A percentile compares a stretch with the other conserved stretches of the same genome.
These are phyloP conservation scores for Calliopum simillimum DNA, from an alignment of 2,888 invertebrate genomes.

Conservation along the genomic window DNA sequence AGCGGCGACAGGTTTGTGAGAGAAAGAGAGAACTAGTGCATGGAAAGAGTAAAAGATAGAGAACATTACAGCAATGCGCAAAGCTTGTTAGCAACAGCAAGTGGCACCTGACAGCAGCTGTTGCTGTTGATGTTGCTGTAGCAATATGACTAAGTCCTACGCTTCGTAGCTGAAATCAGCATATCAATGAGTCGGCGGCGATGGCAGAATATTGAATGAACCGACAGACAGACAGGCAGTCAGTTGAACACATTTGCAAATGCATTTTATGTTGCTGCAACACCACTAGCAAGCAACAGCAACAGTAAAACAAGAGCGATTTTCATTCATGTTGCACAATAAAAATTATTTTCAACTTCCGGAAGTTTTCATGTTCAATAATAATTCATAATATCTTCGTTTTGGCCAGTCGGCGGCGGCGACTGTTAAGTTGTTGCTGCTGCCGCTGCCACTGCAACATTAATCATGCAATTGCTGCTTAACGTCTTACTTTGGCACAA, in stretches of 20 bases:
- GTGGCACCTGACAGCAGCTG: conserved; percentile 31
- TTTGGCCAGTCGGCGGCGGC: background rate
- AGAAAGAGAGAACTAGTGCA: too few relatives aligned
- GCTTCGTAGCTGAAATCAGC: conserved; percentile 27
- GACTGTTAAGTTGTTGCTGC: conserved; percentile 3
- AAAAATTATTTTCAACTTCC: conserved; percentile 37
- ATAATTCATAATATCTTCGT: conserved; percentile 30
- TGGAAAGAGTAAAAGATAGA: too few relatives aligned
- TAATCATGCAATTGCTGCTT: background rate
- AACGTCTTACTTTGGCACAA: conserved; percentile 17
- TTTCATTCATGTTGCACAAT: background rate
- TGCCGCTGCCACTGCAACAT: conserved; percentile 8
- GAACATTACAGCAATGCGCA: background rate
- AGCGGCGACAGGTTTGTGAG: conserved; percentile 19
- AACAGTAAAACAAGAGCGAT: conserved; percentile 33
- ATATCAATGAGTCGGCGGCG: background rate
- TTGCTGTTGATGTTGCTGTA: conserved; percentile 15
- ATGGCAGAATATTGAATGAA: conserved; percentile 24
- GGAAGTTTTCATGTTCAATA: conserved; percentile 30
- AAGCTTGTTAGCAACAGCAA: conserved; percentile 34
- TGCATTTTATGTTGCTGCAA: conserved; percentile 12
- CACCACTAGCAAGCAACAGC: conserved; percentile 31
- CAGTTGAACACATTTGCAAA: conserved; percentile 24
- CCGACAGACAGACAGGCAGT: conserved; percentile 39
- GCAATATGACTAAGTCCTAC: conserved; percentile 40